Percentiles rank a stretch among this genome's conserved stretches.
These are phyloP conservation scores for Struthidea cinerea DNA, from an alignment of 2,113 vertebrate genomes.

Conservation along the genomic window DNA sequence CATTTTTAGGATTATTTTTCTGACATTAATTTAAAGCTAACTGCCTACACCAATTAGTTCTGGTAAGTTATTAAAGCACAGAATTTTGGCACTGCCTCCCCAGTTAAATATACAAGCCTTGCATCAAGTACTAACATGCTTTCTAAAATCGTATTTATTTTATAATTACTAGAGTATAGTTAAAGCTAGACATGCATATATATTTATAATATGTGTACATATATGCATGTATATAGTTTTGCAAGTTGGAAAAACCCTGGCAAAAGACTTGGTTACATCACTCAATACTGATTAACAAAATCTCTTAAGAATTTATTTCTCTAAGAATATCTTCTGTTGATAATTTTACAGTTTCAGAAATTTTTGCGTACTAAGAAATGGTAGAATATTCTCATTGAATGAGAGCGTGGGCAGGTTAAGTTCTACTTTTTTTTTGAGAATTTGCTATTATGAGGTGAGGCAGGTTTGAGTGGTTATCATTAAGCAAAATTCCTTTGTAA, in stretches of 20 bases:
- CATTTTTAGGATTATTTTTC: conserved; percentile 46
- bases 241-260: neutral
- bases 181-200: neutral
- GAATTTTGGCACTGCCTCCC: conserved; percentile 15
- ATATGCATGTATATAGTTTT: neutral
- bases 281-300: neutral
- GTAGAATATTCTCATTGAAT: neutral
- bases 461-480: neutral
- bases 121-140: neutral
- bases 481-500: neutral
- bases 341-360: neutral
- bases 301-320: neutral
- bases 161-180: neutral
- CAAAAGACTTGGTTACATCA: neutral
- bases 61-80: conserved; percentile 17
- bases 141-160: conserved; percentile 1
- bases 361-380: neutral
- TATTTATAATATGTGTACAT: neutral
- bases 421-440: neutral
- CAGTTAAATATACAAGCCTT: neutral
- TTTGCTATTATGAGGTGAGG: neutral
- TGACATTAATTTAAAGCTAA: conserved; percentile 37
- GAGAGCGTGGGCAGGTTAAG: neutral
- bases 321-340: neutral
- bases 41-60: conserved; percentile 37